Percentiles rank a stretch among this genome's conserved stretches.
Conservation (phyloP, 2,797 vertebrate species). For the Sciaenops ocellatus region DNA sequence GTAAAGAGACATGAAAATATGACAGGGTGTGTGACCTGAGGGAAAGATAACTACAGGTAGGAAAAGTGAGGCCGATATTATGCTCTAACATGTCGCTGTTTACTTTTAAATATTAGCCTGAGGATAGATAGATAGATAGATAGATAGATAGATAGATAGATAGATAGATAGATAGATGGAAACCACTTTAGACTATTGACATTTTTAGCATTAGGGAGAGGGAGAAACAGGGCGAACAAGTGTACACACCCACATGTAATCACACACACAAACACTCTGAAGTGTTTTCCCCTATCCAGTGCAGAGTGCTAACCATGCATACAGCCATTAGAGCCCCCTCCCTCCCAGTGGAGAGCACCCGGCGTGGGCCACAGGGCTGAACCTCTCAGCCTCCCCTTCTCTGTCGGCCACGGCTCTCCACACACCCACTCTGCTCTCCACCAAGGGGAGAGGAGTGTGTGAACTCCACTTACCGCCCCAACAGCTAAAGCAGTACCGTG, state of each 20-base stretch:
- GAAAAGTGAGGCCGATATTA: background rate
- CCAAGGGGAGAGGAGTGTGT: conserved; percentile 19
- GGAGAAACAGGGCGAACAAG: conserved; percentile 32
- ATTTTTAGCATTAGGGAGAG: conserved; percentile 53
- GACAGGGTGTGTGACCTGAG: background rate
- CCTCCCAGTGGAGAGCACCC: conserved; percentile 34
- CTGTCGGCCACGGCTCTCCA: conserved; percentile 45
- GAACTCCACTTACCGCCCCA: conserved; percentile 43
- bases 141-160: too few species aligned
- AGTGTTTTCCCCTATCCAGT: conserved; percentile 45
- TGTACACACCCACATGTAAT: conserved; percentile 18
- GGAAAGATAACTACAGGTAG: conserved; percentile 15
- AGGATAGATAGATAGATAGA: too few species aligned
- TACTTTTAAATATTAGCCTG: too few species aligned
- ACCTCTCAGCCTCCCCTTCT: conserved; percentile 55
- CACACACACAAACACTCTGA: conserved; percentile 30
- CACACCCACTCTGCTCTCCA: conserved; percentile 69
- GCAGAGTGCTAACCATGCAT: conserved; percentile 33
- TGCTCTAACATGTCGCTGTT: too few species aligned
- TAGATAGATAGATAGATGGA: background rate
- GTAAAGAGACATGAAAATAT: conserved; percentile 14
- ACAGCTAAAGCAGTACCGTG: conserved; percentile 33
- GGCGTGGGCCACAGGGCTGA: conserved; percentile 56
- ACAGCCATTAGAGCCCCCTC: conserved; percentile 40
- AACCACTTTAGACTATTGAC: conserved; percentile 64